phyloP scores from a whole-genome alignment of 2,797 vertebrate genomes.

The Hapalemur alaotrensis region DNA sequence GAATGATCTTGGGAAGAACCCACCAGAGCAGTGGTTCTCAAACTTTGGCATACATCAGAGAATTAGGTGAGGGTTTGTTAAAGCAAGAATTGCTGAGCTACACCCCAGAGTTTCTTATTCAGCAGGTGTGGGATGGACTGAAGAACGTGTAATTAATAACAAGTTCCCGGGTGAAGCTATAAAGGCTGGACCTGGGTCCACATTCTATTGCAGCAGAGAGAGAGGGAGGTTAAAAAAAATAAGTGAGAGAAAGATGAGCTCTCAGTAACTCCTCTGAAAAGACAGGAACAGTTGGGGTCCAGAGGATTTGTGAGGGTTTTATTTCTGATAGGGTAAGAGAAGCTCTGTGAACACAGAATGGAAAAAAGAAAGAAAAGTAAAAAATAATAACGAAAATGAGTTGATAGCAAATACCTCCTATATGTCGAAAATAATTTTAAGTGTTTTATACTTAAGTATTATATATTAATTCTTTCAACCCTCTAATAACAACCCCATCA shows the following conservation, averaged over 20 bases:
- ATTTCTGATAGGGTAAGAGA: background rate
- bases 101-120: background rate
- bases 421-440: background rate
- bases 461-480: background rate
- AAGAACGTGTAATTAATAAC: background rate
- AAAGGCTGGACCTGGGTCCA: background rate
- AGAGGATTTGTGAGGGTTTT: background rate
- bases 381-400: background rate
- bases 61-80: too few species aligned
- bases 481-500: background rate
- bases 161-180: background rate
- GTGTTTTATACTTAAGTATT: background rate
- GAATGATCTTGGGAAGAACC: background rate
- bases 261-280: background rate
- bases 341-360: background rate
- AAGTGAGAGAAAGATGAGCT: background rate
- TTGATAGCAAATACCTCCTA: background rate
- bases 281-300: background rate
- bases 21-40: background rate
- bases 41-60: background rate
- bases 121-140: too few species aligned
- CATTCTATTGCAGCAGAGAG: background rate
- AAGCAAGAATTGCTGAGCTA: background rate
- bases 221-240: background rate
- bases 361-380: background rate